A percentile compares a stretch with the other conserved stretches of the same genome.
phyloP scores from a whole-genome alignment of 2,797 vertebrate species.

The Adrianichthys oophorus region DNA sequence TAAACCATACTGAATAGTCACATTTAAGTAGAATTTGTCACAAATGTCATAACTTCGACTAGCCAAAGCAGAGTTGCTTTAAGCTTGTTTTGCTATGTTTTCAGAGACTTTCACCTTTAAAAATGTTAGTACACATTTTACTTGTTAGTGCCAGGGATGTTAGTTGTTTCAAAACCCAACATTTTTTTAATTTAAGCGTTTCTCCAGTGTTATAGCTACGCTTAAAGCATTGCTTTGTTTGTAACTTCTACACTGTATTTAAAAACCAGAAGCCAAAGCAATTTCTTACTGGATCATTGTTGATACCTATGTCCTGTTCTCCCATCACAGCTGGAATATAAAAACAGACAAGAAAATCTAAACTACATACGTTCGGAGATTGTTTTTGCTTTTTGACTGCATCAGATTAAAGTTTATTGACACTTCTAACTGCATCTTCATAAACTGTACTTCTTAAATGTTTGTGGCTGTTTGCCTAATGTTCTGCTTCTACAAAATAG shows the following conservation, averaged over 20 bases:
- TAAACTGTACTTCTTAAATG: slow-evolving; percentile 39
- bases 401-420: slow-evolving; percentile 45
- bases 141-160: slow-evolving; percentile 47
- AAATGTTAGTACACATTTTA: slow-evolving; percentile 65
- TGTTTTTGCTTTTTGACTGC: slow-evolving; percentile 34
- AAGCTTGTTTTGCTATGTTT: slow-evolving; percentile 51
- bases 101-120: slow-evolving; percentile 74
- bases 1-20: slow-evolving; percentile 44
- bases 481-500: slow-evolving; percentile 69
- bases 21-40: slow-evolving; percentile 36
- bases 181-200: slow-evolving; percentile 52
- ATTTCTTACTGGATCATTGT: slow-evolving; percentile 54
- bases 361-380: not conserved
- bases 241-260: slow-evolving; percentile 52
- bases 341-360: slow-evolving; percentile 8
- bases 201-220: slow-evolving; percentile 44
- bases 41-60: slow-evolving; percentile 48
- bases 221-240: slow-evolving; percentile 45
- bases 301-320: slow-evolving; percentile 30
- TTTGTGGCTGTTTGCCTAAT: slow-evolving; percentile 66
- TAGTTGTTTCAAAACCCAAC: slow-evolving; percentile 55
- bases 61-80: slow-evolving; percentile 61
- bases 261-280: slow-evolving; percentile 64
- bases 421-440: not conserved
- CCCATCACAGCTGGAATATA: slow-evolving; percentile 25